These are phyloP conservation scores for Athene cunicularia DNA, from an alignment of 2,113 vertebrate species.

Conservation along the genomic window DNA sequence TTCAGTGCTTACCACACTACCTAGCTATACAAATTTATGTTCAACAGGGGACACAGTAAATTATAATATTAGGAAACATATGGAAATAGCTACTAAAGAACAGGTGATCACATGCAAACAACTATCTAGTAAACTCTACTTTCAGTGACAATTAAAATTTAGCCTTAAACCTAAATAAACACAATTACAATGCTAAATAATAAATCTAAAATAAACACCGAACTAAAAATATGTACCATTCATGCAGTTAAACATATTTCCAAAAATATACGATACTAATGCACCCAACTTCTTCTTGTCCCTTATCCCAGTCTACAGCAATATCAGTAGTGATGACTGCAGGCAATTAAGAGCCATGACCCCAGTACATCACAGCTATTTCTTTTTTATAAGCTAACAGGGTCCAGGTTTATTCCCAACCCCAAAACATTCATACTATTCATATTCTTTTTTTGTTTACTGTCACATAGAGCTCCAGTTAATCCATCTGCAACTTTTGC, in stretches of 20 bases:
- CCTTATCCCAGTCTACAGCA: neutral
- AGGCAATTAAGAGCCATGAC: neutral
- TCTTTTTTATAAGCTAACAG: neutral
- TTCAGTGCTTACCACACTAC: neutral
- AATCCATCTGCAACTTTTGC: neutral
- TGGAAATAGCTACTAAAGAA: neutral
- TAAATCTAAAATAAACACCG: neutral
- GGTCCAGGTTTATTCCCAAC: neutral
- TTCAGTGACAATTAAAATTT: neutral
- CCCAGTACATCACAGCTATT: neutral
- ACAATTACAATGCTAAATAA: neutral
- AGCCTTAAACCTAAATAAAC: neutral
- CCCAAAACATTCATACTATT: neutral
- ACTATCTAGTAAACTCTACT: neutral
- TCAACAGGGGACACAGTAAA: neutral
- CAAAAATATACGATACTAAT: neutral
- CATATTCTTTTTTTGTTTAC: neutral
- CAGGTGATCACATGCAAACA: neutral
- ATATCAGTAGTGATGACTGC: neutral
- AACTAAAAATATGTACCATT: neutral
- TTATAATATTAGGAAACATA: neutral
- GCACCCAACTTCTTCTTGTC: neutral
- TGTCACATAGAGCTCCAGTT: neutral
- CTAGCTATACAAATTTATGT: neutral
- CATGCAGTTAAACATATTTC: neutral